Conservation (phyloP, 2,113 vertebrate species). For the Arvicanthis niloticus region DNA sequence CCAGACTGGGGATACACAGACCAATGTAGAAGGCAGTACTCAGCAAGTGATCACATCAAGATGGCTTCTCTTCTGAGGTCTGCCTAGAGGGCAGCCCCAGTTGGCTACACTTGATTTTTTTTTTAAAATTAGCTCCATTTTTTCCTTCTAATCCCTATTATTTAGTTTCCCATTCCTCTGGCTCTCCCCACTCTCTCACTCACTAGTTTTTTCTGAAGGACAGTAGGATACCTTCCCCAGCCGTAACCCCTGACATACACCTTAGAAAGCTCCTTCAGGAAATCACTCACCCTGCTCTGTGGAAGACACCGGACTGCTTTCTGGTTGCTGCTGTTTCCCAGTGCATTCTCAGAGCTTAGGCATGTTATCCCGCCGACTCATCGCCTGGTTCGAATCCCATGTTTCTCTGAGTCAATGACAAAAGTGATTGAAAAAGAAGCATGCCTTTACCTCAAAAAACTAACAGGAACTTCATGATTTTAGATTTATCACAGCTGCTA, state of each 20-base stretch:
- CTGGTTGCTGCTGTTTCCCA: background rate
- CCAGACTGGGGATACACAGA: background rate
- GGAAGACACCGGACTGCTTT: background rate
- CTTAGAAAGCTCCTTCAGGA: background rate
- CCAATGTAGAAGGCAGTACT: background rate
- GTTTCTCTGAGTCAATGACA: background rate
- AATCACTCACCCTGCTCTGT: background rate
- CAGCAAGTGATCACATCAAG: background rate
- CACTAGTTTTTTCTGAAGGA: background rate
- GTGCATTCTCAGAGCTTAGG: background rate
- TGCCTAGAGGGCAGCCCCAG: background rate
- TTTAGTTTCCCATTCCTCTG: fast-evolving
- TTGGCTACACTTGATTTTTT: background rate
- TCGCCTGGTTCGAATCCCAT: slow-evolving; percentile 47
- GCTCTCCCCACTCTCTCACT: background rate
- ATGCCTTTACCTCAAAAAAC: slow-evolving; percentile 40
- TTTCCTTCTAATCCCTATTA: background rate
- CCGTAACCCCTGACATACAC: too few relatives aligned
- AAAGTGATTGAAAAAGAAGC: slow-evolving; percentile 40
- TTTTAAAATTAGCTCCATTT: background rate
- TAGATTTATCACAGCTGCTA: background rate
- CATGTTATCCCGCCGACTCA: slow-evolving; percentile 19
- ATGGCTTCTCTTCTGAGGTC: background rate
- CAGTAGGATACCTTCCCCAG: too few relatives aligned
- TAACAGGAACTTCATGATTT: background rate